Base-by-base conservation (phyloP, 2,113 vertebrate genomes). In the Gymnogyps californianus region DNA sequence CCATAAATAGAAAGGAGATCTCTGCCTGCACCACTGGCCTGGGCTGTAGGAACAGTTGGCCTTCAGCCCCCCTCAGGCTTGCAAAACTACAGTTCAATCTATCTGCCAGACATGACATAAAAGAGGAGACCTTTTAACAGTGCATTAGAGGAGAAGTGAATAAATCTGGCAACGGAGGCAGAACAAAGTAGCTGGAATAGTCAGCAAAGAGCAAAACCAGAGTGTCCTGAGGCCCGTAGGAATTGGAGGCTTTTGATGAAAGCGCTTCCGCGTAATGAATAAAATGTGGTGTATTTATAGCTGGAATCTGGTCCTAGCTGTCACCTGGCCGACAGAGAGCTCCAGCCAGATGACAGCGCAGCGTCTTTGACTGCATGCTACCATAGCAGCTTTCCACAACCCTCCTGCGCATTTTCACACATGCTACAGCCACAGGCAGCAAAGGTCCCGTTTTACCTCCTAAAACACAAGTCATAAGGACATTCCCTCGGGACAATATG, bases 1-100 rank as follows among this genome's bases (percentile, higher is more conserved):
- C 89, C 84, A 42, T 28, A 80, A 89, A 88, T 26, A 93, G 70
- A 85, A 69, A 90, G 90, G 92, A 38, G 29, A 42, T 88, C 52
- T 92, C 80, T 90, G 83, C 54, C 75, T 76, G n/a, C 62, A 69
- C 70, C 78, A 44, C 64, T 57, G 79, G 70, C 90, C 66, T 1
- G 0, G 66, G 49, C 90, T 93, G 91, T 22, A 89, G 77, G 83
- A 84, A n/a, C 42, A 64, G 10, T 36, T 92, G 91, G 72, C 76
- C 22, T 78, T 83, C 36, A 42, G 40, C n/a, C 72, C 51, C 59
- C n/a, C 77, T 62, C 34, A 29, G 70, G 54, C 54, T 78, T 64
- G 47, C 17, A 90, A 21, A 87, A 28, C 62, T 65, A 9, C 71
- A 83, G 64, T n/a, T 87, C 87, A 67, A 36, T 54, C 44, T 78